Evolutionary conservation across 2,888 invertebrate species (phyloP).

Genomic region (Dexiosoma caninum): DNA sequence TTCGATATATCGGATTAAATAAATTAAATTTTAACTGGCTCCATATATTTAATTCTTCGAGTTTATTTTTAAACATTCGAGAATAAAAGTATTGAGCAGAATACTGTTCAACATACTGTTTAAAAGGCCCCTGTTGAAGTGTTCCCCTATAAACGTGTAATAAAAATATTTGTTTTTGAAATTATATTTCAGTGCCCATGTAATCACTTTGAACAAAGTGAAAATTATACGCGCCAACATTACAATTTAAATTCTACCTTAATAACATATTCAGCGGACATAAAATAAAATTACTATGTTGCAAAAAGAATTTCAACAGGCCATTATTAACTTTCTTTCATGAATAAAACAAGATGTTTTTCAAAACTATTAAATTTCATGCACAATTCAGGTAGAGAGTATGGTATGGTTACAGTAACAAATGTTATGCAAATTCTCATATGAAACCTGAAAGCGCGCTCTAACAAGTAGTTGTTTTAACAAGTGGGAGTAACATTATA

Average conservation of each 20-base stretch:
- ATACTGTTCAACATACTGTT: too few relatives aligned
- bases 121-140: too few relatives aligned
- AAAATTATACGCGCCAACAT: background rate
- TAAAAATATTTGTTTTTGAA: background rate
- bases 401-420: too few relatives aligned
- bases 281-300: background rate
- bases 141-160: background rate
- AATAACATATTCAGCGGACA: background rate
- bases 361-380: background rate
- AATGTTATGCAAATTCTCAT: background rate
- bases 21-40: too few relatives aligned
- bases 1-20: too few relatives aligned
- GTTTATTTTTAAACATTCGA: too few relatives aligned
- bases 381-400: background rate
- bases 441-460: background rate
- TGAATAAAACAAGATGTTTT: background rate
- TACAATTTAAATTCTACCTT: background rate
- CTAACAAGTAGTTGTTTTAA: background rate
- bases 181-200: too few relatives aligned
- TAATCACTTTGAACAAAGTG: background rate
- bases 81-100: too few relatives aligned
- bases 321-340: background rate
- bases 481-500: too few relatives aligned
- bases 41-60: too few relatives aligned
- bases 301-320: background rate